phyloP scores from a whole-genome alignment of 1,140 invertebrate species.

The Zaprionus kolodkinae region DNA sequence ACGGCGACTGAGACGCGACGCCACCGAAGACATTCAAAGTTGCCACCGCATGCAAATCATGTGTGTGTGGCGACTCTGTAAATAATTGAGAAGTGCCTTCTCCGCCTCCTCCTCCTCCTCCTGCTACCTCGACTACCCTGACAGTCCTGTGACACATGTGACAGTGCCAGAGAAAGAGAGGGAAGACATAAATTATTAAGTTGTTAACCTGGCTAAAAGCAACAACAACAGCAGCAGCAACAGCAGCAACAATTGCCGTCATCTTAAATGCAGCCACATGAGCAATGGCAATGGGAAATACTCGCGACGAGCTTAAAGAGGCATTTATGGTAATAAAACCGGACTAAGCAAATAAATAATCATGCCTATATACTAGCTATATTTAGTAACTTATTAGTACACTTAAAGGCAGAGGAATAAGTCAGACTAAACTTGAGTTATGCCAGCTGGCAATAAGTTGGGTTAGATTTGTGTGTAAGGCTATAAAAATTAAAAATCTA shows the following conservation, averaged over 20 bases:
- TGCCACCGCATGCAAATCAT: slow-evolving; percentile 76
- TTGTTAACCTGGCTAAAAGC: slow-evolving; percentile 63
- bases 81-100: slow-evolving; percentile 64
- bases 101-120: too few relatives aligned
- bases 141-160: slow-evolving; percentile 67
- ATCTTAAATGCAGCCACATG: slow-evolving; percentile 59
- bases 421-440: background rate
- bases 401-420: background rate
- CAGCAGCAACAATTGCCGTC: slow-evolving; percentile 47
- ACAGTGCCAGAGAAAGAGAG: slow-evolving; percentile 13
- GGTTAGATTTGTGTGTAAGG: too few relatives aligned
- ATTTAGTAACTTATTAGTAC: too few relatives aligned
- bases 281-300: slow-evolving; percentile 20
- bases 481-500: too few relatives aligned
- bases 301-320: background rate
- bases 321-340: slow-evolving; percentile 15
- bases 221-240: background rate
- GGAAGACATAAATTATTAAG: slow-evolving; percentile 75
- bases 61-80: slow-evolving; percentile 41
- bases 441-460: background rate
- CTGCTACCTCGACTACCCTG: slow-evolving; percentile 22
- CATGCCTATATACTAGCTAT: too few relatives aligned
- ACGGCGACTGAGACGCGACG: slow-evolving; percentile 22
- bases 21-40: slow-evolving; percentile 60
- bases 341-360: background rate